phyloP scores from a whole-genome alignment of 1,140 invertebrate species.

The Drosophila aff. region DNA sequence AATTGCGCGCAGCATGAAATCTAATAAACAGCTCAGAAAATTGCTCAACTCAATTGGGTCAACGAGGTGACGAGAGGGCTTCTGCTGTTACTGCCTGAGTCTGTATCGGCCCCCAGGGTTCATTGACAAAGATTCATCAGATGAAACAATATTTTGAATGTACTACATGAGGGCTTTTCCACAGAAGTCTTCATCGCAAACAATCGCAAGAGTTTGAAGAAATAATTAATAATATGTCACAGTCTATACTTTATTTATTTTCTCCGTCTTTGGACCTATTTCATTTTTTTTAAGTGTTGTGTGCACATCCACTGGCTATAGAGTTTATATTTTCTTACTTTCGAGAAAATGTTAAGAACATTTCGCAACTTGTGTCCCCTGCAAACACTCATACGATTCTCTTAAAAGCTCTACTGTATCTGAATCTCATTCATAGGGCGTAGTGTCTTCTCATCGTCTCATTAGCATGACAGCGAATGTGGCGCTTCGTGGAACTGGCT shows the following conservation, averaged over 20 bases:
- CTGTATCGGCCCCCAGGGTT: constrained; percentile 23
- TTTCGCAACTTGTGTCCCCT: no score
- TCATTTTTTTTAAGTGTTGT: neutral
- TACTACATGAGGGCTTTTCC: neutral
- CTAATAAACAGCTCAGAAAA: constrained; percentile 69
- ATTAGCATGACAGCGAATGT: constrained; percentile 53
- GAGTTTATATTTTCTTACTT: neutral
- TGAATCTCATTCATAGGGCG: constrained; percentile 24
- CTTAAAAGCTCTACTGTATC: neutral
- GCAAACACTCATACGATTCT: constrained; percentile 3
- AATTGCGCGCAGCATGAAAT: constrained; percentile 70
- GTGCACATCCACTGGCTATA: neutral
- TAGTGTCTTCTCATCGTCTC: constrained; percentile 24
- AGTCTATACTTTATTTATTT: neutral
- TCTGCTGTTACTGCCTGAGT: neutral
- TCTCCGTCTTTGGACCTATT: neutral
- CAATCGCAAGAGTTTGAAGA: neutral
- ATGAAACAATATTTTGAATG: neutral
- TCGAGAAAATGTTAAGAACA: neutral
- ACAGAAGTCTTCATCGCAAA: neutral
- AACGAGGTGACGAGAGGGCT: constrained; percentile 45
- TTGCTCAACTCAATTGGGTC: constrained; percentile 77
- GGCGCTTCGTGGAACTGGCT: constrained; percentile 36
- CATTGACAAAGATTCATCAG: constrained; percentile 42
- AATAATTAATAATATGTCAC: neutral